A percentile compares a stretch with the other conserved stretches of the same genome.
phyloP scores from a whole-genome alignment of 2,888 invertebrate species.

The Cancer borealis region DNA sequence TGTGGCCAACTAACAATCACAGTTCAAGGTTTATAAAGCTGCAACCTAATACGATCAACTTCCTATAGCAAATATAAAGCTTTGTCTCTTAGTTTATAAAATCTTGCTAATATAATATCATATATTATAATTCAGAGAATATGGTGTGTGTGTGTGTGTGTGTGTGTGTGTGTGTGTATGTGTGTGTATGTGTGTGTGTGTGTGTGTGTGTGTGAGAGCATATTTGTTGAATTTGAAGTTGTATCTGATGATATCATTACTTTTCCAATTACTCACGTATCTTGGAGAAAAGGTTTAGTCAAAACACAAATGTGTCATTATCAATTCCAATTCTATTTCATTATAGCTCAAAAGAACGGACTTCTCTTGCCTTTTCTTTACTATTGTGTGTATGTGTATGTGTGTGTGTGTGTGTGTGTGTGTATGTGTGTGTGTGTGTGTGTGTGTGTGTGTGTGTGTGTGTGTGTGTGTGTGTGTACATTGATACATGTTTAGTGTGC shows the following conservation, averaged over 20 bases:
- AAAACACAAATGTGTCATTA: too few relatives aligned
- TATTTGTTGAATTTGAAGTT: background rate
- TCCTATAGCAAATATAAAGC: background rate
- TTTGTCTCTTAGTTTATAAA: background rate
- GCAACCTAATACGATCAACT: background rate
- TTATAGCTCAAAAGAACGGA: too few relatives aligned
- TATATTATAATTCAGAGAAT: too few relatives aligned
- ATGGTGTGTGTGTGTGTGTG: too few relatives aligned
- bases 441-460: background rate
- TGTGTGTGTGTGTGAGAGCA: too few relatives aligned
- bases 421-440: background rate
- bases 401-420: too few relatives aligned
- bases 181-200: too few relatives aligned
- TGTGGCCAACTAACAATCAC: background rate
- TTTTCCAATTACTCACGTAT: too few relatives aligned
- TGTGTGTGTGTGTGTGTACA: background rate
- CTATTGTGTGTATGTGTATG: background rate
- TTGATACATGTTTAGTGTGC: background rate
- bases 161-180: too few relatives aligned
- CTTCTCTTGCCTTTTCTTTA: too few relatives aligned
- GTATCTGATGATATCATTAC: background rate
- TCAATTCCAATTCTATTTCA: too few relatives aligned
- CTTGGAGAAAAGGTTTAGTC: too few relatives aligned
- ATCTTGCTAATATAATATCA: background rate
- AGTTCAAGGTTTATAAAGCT: background rate